Evolutionary conservation across 2,888 invertebrate species (phyloP).

Genomic region (Zootermopsis nevadensis): DNA sequence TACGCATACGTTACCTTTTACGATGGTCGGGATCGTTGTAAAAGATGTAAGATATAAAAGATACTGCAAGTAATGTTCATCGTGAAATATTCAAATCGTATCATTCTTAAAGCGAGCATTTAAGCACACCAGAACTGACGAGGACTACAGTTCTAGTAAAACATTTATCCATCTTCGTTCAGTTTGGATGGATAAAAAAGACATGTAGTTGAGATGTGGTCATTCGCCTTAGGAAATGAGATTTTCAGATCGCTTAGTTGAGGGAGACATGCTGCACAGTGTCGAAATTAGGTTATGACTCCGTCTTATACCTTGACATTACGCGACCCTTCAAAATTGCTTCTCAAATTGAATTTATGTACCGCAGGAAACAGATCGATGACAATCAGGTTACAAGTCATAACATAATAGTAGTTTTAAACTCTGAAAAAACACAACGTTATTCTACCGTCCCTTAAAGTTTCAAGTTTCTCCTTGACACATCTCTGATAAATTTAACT

Average conservation of each 20-base stretch:
- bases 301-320: conserved; percentile 23
- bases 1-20: too few species aligned
- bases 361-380: conserved; percentile 41
- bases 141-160: neutral
- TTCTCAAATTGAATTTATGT: conserved; percentile 34
- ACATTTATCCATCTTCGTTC: neutral
- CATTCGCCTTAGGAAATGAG: conserved; percentile 16
- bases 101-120: too few species aligned
- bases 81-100: too few species aligned
- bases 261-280: neutral
- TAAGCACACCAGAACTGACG: too few species aligned
- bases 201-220: neutral
- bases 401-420: neutral
- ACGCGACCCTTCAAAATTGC: conserved; percentile 22
- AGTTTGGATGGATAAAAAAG: neutral
- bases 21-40: too few species aligned
- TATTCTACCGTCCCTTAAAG: neutral
- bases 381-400: neutral
- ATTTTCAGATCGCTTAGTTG: conserved; percentile 6
- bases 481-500: too few species aligned
- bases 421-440: neutral
- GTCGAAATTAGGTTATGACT: neutral
- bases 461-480: too few species aligned
- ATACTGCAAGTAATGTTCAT: too few species aligned
- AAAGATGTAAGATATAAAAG: too few species aligned